Percentiles rank a stretch among this genome's conserved stretches.
Conservation (phyloP, 2,888 invertebrate species). For the Erynnis tages region DNA sequence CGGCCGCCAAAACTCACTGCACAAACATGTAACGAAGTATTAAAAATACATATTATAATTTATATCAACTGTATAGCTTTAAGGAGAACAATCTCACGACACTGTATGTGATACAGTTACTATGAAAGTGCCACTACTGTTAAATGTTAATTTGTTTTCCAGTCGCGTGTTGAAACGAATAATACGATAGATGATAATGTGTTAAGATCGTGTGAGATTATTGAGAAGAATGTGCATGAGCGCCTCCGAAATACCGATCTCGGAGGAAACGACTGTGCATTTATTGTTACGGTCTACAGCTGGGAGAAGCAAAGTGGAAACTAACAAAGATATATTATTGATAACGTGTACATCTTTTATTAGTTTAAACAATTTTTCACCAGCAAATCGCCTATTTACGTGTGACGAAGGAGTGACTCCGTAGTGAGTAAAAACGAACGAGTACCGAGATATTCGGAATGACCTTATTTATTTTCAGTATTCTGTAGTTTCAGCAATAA, state of each 20-base stretch:
- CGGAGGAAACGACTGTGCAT: neutral
- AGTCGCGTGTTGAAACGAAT: constrained; percentile 16
- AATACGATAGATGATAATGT: neutral
- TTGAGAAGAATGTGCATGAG: neutral
- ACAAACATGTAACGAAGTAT: constrained; percentile 63
- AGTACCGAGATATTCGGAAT: constrained; percentile 13
- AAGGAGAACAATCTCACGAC: constrained; percentile 65
- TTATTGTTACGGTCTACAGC: constrained; percentile 7
- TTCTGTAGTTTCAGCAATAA: constrained; percentile 18
- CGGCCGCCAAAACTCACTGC: constrained; percentile 53
- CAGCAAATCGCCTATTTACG: constrained; percentile 1
- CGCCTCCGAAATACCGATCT: neutral
- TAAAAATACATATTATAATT: constrained; percentile 66
- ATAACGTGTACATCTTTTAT: constrained; percentile 20
- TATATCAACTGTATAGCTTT: constrained; percentile 72
- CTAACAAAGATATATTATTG: constrained; percentile 22
- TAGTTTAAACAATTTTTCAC: constrained; percentile 5
- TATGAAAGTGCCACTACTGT: constrained; percentile 58
- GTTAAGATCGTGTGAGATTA: constrained; percentile 1
- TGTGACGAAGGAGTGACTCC: constrained; percentile 11
- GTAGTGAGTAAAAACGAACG: neutral
- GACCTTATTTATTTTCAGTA: constrained; percentile 5
- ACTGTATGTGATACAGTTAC: constrained; percentile 72
- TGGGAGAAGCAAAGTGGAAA: constrained; percentile 7
- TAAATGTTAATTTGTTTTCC: constrained; percentile 14